phyloP scores from a whole-genome alignment of 2,113 vertebrate genomes.

The Eublepharis macularius region DNA sequence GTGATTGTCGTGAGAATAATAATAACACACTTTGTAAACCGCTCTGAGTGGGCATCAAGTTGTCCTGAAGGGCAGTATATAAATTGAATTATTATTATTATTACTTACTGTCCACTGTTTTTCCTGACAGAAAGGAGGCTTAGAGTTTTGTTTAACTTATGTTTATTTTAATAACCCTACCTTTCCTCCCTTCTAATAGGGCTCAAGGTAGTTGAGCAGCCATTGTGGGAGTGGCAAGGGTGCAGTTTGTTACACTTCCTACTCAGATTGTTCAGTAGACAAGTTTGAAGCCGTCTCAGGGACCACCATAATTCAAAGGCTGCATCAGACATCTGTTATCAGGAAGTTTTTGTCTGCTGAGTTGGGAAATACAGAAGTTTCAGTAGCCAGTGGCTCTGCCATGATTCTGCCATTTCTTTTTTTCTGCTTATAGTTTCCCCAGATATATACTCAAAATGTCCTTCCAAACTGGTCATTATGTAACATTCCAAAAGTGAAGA shows the following conservation, averaged over 20 bases:
- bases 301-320: not conserved
- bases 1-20: no score
- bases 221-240: not conserved
- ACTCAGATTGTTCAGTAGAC: not conserved
- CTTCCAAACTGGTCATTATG: not conserved
- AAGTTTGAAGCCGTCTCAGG: not conserved
- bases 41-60: no score
- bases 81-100: no score
- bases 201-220: not conserved
- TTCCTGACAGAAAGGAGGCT: not conserved
- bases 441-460: not conserved
- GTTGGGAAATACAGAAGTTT: not conserved
- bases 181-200: no score
- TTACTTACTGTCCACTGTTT: no score
- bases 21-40: no score
- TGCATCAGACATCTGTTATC: not conserved
- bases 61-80: no score
- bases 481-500: not conserved
- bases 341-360: not conserved
- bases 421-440: not conserved
- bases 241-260: not conserved
- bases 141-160: not conserved
- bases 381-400: not conserved
- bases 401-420: not conserved
- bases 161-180: no score